phyloP scores from a whole-genome alignment of 1,140 invertebrate genomes.

The Diabrotica undecimpunctata region DNA sequence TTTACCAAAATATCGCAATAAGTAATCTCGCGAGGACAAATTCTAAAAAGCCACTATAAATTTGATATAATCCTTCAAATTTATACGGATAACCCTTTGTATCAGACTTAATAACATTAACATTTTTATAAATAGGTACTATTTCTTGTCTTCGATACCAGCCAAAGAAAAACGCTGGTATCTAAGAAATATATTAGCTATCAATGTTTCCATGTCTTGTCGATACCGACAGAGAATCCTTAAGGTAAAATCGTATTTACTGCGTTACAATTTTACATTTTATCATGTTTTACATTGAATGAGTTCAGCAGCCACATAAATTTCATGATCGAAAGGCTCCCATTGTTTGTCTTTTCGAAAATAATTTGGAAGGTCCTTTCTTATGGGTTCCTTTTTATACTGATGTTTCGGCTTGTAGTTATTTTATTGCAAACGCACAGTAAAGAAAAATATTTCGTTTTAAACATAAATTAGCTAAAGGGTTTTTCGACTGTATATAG shows the following conservation, averaged over 20 bases:
- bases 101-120: too few species aligned
- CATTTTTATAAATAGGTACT: too few species aligned
- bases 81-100: too few species aligned
- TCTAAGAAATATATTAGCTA: conserved; percentile 3
- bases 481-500: background rate
- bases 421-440: background rate
- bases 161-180: background rate
- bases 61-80: too few species aligned
- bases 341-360: conserved; percentile 2
- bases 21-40: too few species aligned
- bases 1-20: too few species aligned
- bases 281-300: conserved; percentile 3
- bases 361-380: conserved; percentile 2
- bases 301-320: background rate
- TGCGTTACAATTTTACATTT: conserved; percentile 2
- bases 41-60: too few species aligned
- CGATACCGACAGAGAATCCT: background rate
- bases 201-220: background rate
- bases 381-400: background rate
- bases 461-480: background rate
- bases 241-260: background rate
- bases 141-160: too few species aligned
- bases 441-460: background rate
- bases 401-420: background rate
- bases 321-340: background rate